A percentile compares a stretch with the other conserved stretches of the same genome.
These are phyloP conservation scores for Drosophila picticornis DNA, from an alignment of 2,888 invertebrate genomes.

Conservation along the genomic window DNA sequence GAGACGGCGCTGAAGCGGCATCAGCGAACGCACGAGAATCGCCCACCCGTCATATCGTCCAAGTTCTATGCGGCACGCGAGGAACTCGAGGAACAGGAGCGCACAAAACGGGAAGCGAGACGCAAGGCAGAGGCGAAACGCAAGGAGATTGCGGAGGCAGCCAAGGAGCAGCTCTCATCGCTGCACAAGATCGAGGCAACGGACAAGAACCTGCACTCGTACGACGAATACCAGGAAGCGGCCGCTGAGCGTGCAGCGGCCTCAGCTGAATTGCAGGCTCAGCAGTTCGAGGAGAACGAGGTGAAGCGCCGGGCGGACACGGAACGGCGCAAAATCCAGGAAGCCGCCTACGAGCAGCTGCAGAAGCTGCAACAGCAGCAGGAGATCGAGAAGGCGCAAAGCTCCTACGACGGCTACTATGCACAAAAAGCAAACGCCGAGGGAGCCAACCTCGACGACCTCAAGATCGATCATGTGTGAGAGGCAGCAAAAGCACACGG, in stretches of 20 bases:
- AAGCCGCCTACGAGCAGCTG: conserved; percentile 79
- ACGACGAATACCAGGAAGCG: conserved; percentile 75
- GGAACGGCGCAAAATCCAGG: conserved; percentile 77
- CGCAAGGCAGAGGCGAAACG: conserved; percentile 74
- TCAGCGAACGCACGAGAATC: conserved; percentile 80
- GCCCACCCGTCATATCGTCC: conserved; percentile 74
- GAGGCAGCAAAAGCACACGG: background rate
- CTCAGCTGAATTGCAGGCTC: conserved; percentile 78
- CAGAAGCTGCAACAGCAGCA: conserved; percentile 71
- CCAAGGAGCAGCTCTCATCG: conserved; percentile 75
- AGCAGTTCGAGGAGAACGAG: conserved; percentile 79
- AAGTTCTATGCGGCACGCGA: conserved; percentile 72
- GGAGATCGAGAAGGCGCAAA: conserved; percentile 72
- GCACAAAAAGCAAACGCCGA: conserved; percentile 70
- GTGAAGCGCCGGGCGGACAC: conserved; percentile 73
- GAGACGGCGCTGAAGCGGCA: conserved; percentile 83
- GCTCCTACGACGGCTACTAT: conserved; percentile 74
- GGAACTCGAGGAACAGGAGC: conserved; percentile 72
- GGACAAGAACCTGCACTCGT: conserved; percentile 68
- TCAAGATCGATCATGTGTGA: conserved; percentile 71
- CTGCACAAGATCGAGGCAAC: conserved; percentile 67
- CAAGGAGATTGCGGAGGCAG: conserved; percentile 80
- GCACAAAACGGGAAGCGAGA: conserved; percentile 76
- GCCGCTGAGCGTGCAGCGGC: conserved; percentile 78
- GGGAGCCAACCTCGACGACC: conserved; percentile 58